Base-by-base conservation (phyloP, 2,113 vertebrate genomes). In the Oncorhynchus masou region DNA sequence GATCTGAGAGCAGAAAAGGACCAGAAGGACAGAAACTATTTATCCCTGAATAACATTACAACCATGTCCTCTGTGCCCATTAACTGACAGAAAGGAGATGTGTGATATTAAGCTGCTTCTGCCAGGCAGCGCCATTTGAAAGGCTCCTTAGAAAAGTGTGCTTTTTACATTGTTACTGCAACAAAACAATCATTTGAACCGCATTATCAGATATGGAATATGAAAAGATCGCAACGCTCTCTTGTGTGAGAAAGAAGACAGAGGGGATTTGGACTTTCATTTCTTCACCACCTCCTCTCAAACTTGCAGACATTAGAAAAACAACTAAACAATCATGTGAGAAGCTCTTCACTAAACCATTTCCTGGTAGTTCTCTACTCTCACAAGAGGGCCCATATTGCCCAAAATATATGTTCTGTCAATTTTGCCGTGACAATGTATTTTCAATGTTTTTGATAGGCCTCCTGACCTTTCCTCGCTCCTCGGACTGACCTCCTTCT, bases 331-430 rank as follows among this genome's bases (percentile, higher is more conserved):
- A 64, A 74, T 25, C 48, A 39, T 0, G 7, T 29, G 70, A 71
- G 48, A 75, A 67, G 54, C 78, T 74, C 62, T 81, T 76, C 2
- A 49, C 34, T 13, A 25, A 72, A 73, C 75, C 0, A 72, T 79
- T 78, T 79, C 68, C 81, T 73, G 22, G 60, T 69, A 62, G 39
- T 48, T 4, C 64, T 70, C 60, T 76, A n/a, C 57, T 70, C 66
- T 76, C 24, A 51, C 22, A 64, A 78, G 51, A 70, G 24, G 60
- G 27, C 5, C 31, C 5, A 34, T 34, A 34, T 34, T 34, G 31
- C 25, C 24, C 22, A 11, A 31, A 66, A 68, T 16, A 34, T 71
- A 27, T 71, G 49, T 71, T 39, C 7, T 39, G 39, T 39, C 39
- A 39, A 39, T 39, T 39, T 51, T 62, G n/a, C n/a, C 59, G 24